Percentiles rank a stretch among this genome's conserved stretches.
phyloP scores from a whole-genome alignment of 2,113 vertebrate species.

The Cryptomyrus ogoouensis region DNA sequence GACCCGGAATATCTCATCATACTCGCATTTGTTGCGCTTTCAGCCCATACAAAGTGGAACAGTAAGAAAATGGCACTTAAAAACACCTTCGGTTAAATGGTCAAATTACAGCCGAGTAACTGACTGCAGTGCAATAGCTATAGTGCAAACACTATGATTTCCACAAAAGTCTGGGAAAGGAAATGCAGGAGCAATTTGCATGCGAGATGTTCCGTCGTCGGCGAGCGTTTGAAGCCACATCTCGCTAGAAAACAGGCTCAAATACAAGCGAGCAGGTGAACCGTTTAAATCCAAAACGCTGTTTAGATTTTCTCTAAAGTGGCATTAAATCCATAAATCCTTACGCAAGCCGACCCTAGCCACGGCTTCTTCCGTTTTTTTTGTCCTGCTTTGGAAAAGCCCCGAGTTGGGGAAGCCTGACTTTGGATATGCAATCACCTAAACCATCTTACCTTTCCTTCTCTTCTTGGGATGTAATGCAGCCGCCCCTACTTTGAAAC shows the following conservation, averaged over 20 bases:
- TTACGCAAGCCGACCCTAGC: neutral
- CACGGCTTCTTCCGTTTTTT: neutral
- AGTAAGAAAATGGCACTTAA: neutral
- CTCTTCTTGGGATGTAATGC: neutral
- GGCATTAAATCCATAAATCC: neutral
- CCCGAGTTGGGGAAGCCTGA: neutral
- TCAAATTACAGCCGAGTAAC: neutral
- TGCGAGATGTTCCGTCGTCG: neutral
- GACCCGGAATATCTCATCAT: neutral
- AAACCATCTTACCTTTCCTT: neutral
- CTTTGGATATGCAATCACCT: neutral
- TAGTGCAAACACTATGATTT: neutral
- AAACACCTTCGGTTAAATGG: neutral
- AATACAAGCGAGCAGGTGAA: constrained; percentile 55
- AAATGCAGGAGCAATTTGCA: neutral
- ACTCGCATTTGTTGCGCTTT: neutral
- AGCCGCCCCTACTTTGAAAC: neutral
- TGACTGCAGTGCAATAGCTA: neutral
- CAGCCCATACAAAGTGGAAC: neutral
- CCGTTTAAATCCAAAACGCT: constrained; percentile 49
- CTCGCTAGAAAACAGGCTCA: constrained; percentile 26
- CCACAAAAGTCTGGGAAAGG: constrained; percentile 11
- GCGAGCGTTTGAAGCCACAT: neutral
- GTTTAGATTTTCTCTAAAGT: neutral
- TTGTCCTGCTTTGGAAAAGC: neutral